Evolutionary conservation across 2,797 vertebrate species (phyloP), one percentile per base, ranked within the genome.

Genomic region (Linurgus olivaceus): DNA sequence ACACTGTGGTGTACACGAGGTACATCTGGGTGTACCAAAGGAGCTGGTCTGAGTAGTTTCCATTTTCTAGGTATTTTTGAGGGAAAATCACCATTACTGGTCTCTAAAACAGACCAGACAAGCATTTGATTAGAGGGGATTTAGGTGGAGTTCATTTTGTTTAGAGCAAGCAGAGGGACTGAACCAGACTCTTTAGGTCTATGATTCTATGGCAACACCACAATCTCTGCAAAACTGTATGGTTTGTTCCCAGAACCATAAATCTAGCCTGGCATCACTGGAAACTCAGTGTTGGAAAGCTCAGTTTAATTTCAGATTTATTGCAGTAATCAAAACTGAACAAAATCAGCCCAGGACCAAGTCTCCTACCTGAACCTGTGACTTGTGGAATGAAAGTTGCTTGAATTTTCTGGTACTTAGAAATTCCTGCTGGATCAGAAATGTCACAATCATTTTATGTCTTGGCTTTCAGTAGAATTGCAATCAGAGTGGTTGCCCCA

Each of bases 161-260:
- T 59, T 57, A 74, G 78, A 73, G 62, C 50, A 82, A 68, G 75
- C 87, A 83, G 72, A 83, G 65, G 45, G 68, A 76, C 74, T 70
- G 78, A 58, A 76, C 44, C 42, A 79, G 84, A 61, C 79, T 86
- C 85, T 52, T 70, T 74, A 71, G 90, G 79, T 88, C 86, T 95
- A 88, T 81, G 91, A 91, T 48, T 94, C 95, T 96, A 94, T 96
- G 95, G 94, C 91, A 96, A 97, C 94, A 92, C 77, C 88, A 95
- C 94, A 92, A 93, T 86, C 92, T 93, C 80, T 81, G 74, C 79
- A 93, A 96, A 96, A 95, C 95, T 86, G 89, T 93, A 95, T 86
- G 66, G 94, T 93, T 94, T 96, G 94, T 95, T 96, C 94, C 94
- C 94, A 96, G 94, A 94, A 94, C 75, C 75, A 88, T 95, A 96